Percentiles rank a stretch among this genome's conserved stretches.
These are phyloP conservation scores for Perizoma flavofasciatum DNA, from an alignment of 2,888 invertebrate genomes.

Conservation along the genomic window DNA sequence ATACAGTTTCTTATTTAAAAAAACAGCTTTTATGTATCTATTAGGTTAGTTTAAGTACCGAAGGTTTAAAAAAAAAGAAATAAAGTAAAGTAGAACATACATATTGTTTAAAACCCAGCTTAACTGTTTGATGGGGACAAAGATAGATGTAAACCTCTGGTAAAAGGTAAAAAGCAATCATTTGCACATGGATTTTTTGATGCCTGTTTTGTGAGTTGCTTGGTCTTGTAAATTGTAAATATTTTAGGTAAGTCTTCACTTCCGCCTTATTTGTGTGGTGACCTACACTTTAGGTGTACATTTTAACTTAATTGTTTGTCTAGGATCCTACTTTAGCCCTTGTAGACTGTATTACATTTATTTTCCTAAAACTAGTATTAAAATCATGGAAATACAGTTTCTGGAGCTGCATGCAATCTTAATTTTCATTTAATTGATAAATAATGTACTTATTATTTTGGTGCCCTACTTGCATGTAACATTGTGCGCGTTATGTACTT, in stretches of 20 bases:
- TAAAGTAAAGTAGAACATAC: slow-evolving; percentile 1
- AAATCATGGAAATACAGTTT: slow-evolving; percentile 22
- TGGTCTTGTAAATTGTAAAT: slow-evolving; percentile 80
- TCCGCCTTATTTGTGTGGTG: slow-evolving; percentile 78
- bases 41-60: too few species aligned
- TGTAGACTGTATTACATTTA: slow-evolving; percentile 36
- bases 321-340: slow-evolving; percentile 37
- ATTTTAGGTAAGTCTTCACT: slow-evolving; percentile 61
- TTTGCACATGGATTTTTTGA: slow-evolving; percentile 55
- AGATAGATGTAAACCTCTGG: slow-evolving; percentile 46
- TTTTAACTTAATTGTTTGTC: slow-evolving; percentile 35
- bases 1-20: neutral
- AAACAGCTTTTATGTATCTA: too few species aligned
- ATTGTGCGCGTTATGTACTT: slow-evolving; percentile 68
- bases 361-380: neutral
- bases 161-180: slow-evolving; percentile 62
- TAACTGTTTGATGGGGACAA: slow-evolving; percentile 36
- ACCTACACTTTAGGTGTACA: slow-evolving; percentile 39
- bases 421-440: slow-evolving; percentile 46
- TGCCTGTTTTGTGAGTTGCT: slow-evolving; percentile 64
- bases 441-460: slow-evolving; percentile 77
- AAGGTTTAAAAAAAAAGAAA: too few species aligned
- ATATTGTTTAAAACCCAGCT: slow-evolving; percentile 9
- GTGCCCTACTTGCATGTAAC: slow-evolving; percentile 76
- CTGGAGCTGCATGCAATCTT: slow-evolving; percentile 41